Conservation (phyloP, 1,140 invertebrate species). For the Drosophila murphyi region DNA sequence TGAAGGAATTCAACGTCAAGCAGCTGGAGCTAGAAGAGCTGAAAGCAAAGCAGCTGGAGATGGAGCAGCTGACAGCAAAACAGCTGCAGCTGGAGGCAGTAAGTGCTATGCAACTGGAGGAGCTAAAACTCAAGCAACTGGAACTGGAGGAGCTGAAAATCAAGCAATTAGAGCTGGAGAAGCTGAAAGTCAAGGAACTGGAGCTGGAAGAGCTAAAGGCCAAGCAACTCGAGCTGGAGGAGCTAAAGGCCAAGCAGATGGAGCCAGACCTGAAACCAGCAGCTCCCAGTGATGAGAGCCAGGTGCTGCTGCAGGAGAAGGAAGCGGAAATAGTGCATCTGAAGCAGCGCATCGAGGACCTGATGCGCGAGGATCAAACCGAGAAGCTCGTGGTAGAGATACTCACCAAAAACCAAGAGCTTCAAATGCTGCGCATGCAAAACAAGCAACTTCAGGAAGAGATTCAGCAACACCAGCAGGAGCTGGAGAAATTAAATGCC, state of each 20-base stretch:
- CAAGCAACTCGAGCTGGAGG: slow-evolving; percentile 7
- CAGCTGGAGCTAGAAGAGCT: slow-evolving; percentile 86
- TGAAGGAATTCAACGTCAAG: slow-evolving; percentile 71
- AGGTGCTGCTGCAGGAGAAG: slow-evolving; percentile 71
- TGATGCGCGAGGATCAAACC: slow-evolving; percentile 84
- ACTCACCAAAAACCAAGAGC: slow-evolving; percentile 81
- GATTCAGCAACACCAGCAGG: slow-evolving; percentile 22
- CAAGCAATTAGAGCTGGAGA: slow-evolving; percentile 27
- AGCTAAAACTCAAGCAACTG: slow-evolving; percentile 85
- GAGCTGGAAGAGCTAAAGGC: neutral
- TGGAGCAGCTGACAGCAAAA: slow-evolving; percentile 22
- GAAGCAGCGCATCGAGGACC: slow-evolving; percentile 84
- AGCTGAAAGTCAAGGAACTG: slow-evolving; percentile 8
- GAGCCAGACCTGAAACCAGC: slow-evolving; percentile 5
- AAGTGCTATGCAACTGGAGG: slow-evolving; percentile 16
- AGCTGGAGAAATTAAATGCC: neutral
- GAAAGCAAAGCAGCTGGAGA: slow-evolving; percentile 28
- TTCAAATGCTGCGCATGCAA: slow-evolving; percentile 69
- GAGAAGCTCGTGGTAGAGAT: slow-evolving; percentile 80
- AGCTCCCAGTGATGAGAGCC: slow-evolving; percentile 51
- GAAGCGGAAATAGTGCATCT: slow-evolving; percentile 84
- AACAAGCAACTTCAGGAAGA: slow-evolving; percentile 71
- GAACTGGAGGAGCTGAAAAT: slow-evolving; percentile 82
- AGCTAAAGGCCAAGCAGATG: slow-evolving; percentile 12
- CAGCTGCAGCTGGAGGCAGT: slow-evolving; percentile 44